These are phyloP conservation scores for Cassiopea andromeda DNA, from an alignment of 30 jellyfish, hydroid and myxozoan genomes.

Conservation along the genomic window DNA sequence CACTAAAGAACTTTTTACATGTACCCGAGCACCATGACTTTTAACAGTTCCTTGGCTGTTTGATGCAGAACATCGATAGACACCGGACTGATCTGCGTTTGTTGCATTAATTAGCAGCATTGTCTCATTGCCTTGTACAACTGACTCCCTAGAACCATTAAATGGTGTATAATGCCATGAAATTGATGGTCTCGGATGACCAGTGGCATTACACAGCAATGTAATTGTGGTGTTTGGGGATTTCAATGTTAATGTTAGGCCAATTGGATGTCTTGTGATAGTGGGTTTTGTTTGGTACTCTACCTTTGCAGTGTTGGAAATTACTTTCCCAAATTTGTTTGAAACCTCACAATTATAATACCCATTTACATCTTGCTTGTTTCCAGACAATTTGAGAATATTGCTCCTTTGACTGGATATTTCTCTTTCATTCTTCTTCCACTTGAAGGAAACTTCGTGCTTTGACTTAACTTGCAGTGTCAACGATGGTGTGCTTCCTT, in stretches of 20 bases:
- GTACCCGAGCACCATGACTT: conserved; percentile 63
- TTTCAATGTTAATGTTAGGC: conserved; percentile 5
- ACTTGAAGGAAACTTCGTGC: conserved; percentile 36
- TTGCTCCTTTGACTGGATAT: neutral
- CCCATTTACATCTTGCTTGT: conserved; percentile 5
- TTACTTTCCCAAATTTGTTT: conserved; percentile 62
- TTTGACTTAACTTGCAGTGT: neutral
- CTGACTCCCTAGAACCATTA: neutral
- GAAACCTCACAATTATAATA: conserved; percentile 55
- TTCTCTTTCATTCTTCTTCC: conserved; percentile 50
- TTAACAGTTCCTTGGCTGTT: conserved; percentile 45
- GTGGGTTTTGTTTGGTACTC: conserved; percentile 31
- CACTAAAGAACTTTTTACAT: conserved; percentile 29
- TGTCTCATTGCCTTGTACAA: conserved; percentile 19
- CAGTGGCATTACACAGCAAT: conserved; percentile 65
- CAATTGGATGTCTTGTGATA: conserved; percentile 59
- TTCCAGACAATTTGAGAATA: neutral
- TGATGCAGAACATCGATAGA: conserved; percentile 61
- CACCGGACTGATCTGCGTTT: conserved; percentile 62
- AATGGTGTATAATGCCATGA: conserved; percentile 52
- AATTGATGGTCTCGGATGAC: conserved; percentile 44
- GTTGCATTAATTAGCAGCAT: conserved; percentile 30
- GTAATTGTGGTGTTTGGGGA: conserved; percentile 21
- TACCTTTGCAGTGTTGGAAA: conserved; percentile 34
- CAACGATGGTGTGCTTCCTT: neutral